Evolutionary conservation across 2,888 invertebrate species (phyloP).

Genomic region (Eubasilissa splendida): DNA sequence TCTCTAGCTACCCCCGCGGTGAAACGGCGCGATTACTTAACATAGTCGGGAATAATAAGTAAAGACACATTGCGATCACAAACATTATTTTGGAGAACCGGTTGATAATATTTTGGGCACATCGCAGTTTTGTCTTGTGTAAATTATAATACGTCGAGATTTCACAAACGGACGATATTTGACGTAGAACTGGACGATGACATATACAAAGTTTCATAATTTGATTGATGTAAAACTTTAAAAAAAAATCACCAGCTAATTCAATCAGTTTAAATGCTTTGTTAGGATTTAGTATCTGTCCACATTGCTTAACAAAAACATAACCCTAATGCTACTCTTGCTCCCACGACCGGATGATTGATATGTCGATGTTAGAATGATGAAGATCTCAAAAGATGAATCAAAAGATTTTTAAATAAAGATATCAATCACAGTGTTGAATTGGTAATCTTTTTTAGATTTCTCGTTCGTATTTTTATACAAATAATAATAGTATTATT

Average conservation of each 20-base stretch:
- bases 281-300: conserved; percentile 17
- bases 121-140: no score
- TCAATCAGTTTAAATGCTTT: neutral
- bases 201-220: no score
- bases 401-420: conserved; percentile 11
- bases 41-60: no score
- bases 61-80: no score
- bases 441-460: neutral
- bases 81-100: no score
- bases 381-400: conserved; percentile 3
- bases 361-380: conserved; percentile 26
- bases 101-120: no score
- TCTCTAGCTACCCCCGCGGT: no score
- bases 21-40: no score
- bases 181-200: no score
- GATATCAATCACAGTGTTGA: conserved; percentile 8
- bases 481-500: neutral
- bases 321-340: neutral
- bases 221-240: no score
- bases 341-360: conserved; percentile 34
- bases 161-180: no score
- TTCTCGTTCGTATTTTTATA: neutral
- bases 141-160: no score
- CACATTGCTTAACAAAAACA: conserved; percentile 28
- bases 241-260: neutral